Percentiles rank a stretch among this genome's conserved stretches.
Conservation (phyloP, 2,113 vertebrate species). For the Oxygymnocypris stewartii region DNA sequence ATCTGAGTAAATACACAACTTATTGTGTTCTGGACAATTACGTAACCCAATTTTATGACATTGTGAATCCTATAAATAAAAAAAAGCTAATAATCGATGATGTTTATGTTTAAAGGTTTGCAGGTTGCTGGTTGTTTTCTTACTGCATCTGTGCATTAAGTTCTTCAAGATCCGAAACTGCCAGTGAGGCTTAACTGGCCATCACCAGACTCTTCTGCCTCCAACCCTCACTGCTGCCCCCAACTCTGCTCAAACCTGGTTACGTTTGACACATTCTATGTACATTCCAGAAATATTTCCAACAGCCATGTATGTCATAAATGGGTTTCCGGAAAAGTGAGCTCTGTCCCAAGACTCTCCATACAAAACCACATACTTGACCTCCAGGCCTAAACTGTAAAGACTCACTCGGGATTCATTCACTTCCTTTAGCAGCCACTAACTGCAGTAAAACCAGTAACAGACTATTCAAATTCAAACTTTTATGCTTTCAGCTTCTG, state of each 20-base stretch:
- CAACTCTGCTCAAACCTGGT: slow-evolving; percentile 47
- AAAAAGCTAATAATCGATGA: background rate
- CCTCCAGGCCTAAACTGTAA: slow-evolving; percentile 37
- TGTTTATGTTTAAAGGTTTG: background rate
- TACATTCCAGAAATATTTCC: slow-evolving; percentile 70
- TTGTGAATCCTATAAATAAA: background rate
- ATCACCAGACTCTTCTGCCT: background rate
- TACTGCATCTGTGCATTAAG: slow-evolving; percentile 61
- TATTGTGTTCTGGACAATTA: background rate
- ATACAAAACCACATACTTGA: slow-evolving; percentile 27
- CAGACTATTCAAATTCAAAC: slow-evolving; percentile 4
- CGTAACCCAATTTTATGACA: background rate
- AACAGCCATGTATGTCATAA: slow-evolving; percentile 57
- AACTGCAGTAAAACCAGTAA: background rate
- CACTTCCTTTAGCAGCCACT: slow-evolving; percentile 23
- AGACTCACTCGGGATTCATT: slow-evolving; percentile 1
- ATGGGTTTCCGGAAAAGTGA: background rate
- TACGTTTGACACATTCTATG: slow-evolving; percentile 53
- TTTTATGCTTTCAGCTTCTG: background rate
- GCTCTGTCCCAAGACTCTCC: slow-evolving; percentile 22
- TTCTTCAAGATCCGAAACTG: slow-evolving; percentile 71
- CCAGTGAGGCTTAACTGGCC: background rate
- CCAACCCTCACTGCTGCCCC: background rate
- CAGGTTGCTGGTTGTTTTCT: background rate
- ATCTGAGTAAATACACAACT: slow-evolving; percentile 44